Evolutionary conservation across 2,888 invertebrate genomes (phyloP).

Genomic region (Agrilus cyanescens): DNA sequence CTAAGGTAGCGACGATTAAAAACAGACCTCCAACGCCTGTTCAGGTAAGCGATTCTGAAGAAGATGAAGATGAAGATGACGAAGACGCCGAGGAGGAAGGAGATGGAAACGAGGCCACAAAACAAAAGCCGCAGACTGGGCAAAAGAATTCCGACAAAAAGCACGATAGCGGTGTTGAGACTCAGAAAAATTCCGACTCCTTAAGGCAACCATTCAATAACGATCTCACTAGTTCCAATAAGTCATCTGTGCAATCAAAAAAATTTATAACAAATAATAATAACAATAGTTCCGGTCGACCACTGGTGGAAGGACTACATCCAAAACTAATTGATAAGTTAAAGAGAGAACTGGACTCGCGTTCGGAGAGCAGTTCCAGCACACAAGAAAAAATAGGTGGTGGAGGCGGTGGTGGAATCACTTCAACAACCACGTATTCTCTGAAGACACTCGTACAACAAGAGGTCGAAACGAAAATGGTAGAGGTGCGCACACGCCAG

Average conservation of each 20-base stretch:
- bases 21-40: no score
- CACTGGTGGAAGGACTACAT: constrained; percentile 9
- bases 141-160: constrained; percentile 11
- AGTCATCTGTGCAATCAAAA: constrained; percentile 3
- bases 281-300: constrained; percentile 22
- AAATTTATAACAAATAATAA: constrained; percentile 5
- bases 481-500: neutral
- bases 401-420: neutral
- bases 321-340: constrained; percentile 21
- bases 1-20: no score
- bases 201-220: constrained; percentile 3
- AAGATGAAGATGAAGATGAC: constrained; percentile 8
- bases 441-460: neutral
- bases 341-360: constrained; percentile 22
- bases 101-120: constrained; percentile 14
- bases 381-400: neutral
- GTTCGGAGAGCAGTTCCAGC: constrained; percentile 29
- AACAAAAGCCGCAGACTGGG: constrained; percentile 16
- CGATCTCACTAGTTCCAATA: constrained; percentile 7
- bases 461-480: neutral
- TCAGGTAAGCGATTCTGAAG: constrained; percentile 1
- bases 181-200: constrained; percentile 5
- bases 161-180: constrained; percentile 7
- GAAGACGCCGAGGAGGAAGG: constrained; percentile 10
- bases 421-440: neutral